phyloP scores from a whole-genome alignment of 1,140 invertebrate species.

The Calliphora vicina region DNA sequence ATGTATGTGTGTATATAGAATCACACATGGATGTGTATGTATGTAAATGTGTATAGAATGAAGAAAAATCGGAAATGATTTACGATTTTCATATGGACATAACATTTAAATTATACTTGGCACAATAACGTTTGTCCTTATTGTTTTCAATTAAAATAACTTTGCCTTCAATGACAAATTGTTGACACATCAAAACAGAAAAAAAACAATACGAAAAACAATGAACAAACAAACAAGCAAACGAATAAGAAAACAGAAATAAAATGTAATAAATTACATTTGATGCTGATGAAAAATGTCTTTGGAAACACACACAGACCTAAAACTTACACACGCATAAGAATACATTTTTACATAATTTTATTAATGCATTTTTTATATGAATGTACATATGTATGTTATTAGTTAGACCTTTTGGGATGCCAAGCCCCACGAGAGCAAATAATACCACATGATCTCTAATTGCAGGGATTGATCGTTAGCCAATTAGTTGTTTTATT shows the following conservation, averaged over 20 bases:
- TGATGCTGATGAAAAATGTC: slow-evolving; percentile 1
- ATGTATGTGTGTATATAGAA: background rate
- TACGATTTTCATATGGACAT: background rate
- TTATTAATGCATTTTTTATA: background rate
- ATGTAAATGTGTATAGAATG: background rate
- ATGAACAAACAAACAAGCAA: background rate
- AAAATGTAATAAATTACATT: slow-evolving; percentile 17
- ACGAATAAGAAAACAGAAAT: background rate
- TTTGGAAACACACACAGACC: background rate
- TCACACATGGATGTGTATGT: background rate
- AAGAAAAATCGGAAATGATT: background rate
- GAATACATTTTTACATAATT: background rate
- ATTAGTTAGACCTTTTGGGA: no score
- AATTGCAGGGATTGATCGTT: no score
- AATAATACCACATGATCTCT: no score
- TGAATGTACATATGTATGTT: no score
- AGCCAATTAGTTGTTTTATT: no score
- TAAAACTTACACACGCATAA: background rate
- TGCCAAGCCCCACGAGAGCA: no score
- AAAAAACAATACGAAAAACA: background rate
- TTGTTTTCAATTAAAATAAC: slow-evolving; percentile 17
- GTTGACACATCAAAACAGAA: background rate
- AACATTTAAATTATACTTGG: background rate
- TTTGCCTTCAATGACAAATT: slow-evolving; percentile 4
- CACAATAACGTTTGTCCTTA: background rate